phyloP scores from a whole-genome alignment of 2,113 vertebrate genomes.

The Pseudorasbora parva region DNA sequence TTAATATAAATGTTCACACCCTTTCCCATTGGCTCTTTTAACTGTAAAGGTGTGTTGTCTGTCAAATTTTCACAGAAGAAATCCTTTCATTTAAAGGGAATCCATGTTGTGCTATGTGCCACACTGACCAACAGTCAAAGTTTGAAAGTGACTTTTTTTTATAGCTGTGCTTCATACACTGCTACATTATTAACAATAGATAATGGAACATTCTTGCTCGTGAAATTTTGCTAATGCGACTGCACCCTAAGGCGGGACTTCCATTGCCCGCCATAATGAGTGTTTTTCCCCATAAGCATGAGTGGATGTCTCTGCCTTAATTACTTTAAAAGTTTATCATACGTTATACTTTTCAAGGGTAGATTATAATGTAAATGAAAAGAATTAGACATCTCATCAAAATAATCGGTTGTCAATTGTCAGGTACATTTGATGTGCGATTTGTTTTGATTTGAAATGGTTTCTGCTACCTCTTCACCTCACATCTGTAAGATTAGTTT shows the following conservation, averaged over 20 bases:
- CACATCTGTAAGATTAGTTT: slow-evolving; percentile 23
- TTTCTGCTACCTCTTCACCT: slow-evolving; percentile 34
- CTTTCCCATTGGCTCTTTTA: no score
- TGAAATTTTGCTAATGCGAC: not conserved
- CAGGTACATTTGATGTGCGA: not conserved
- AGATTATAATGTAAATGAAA: not conserved
- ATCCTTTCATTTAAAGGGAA: no score
- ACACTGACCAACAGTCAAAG: not conserved
- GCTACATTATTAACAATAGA: not conserved
- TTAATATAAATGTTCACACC: no score
- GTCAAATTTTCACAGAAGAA: not conserved
- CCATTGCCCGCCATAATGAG: not conserved
- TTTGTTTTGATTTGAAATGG: slow-evolving; percentile 4
- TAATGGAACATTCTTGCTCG: not conserved
- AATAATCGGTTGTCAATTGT: not conserved
- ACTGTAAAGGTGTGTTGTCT: not conserved
- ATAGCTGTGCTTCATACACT: not conserved
- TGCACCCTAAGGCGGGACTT: not conserved
- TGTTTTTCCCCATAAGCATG: not conserved
- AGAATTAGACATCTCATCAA: not conserved
- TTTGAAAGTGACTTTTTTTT: not conserved
- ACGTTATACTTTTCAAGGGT: not conserved
- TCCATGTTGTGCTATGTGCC: not conserved
- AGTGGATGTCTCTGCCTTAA: not conserved
- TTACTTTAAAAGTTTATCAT: not conserved